A percentile compares a stretch with the other conserved stretches of the same genome.
These are phyloP conservation scores for Hemicentrotus pulcherrimus DNA, from an alignment of 35 echinoderm and acorn worm genomes.

Conservation along the genomic window DNA sequence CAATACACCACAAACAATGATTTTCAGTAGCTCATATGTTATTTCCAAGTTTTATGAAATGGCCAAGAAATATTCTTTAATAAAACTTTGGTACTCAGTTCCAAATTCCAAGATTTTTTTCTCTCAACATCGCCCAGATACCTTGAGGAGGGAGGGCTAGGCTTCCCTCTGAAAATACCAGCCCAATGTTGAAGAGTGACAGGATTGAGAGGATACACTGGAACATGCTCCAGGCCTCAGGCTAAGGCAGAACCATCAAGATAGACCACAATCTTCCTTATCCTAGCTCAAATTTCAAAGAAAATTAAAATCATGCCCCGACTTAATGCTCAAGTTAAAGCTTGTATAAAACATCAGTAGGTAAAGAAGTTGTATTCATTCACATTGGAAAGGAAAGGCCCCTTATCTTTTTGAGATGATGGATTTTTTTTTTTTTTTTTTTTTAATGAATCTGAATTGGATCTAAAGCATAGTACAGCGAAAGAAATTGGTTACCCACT, in stretches of 20 bases:
- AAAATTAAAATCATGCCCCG: background rate
- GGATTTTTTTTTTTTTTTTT: too few species aligned
- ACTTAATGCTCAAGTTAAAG: background rate
- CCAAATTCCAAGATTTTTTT: background rate
- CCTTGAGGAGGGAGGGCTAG: background rate
- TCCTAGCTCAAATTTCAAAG: background rate
- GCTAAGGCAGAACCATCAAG: background rate
- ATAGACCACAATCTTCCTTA: constrained; percentile 11
- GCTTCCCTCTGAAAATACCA: constrained; percentile 9
- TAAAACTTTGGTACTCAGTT: background rate
- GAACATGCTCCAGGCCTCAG: background rate
- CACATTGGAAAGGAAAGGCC: too few species aligned
- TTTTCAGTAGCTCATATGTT: background rate
- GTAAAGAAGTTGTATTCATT: too few species aligned
- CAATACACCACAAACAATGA: too few species aligned
- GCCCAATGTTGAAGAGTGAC: background rate
- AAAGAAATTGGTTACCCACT: too few species aligned
- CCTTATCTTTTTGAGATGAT: too few species aligned
- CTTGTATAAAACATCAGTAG: background rate
- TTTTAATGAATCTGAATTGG: too few species aligned
- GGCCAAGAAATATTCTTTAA: background rate
- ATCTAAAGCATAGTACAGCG: too few species aligned
- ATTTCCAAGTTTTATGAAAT: background rate
- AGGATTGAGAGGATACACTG: background rate
- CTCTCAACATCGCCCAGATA: background rate